These are phyloP conservation scores for Menidia beryllina DNA, from an alignment of 2,113 vertebrate genomes.

Conservation along the genomic window DNA sequence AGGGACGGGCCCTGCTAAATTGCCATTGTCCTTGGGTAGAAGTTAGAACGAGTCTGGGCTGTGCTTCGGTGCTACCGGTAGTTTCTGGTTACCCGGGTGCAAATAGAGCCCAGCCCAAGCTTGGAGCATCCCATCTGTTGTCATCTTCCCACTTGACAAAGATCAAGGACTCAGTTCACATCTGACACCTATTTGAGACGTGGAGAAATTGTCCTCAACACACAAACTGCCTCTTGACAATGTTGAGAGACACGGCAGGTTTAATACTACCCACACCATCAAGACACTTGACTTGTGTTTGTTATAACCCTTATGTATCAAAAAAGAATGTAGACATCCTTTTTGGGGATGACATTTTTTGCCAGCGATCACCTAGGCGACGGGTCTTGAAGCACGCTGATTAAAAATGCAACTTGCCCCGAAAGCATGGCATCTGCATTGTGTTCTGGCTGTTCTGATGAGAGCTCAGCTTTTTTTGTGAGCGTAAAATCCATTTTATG, in stretches of 20 bases:
- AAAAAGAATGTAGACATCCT: too few species aligned
- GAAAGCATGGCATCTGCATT: slow-evolving; percentile 1
- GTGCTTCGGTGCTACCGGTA: slow-evolving; percentile 24
- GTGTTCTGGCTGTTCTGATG: slow-evolving; percentile 18
- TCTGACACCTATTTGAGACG: background rate
- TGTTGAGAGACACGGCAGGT: background rate
- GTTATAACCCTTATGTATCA: slow-evolving; percentile 35
- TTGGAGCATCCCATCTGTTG: slow-evolving; percentile 10
- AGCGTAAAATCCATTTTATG: slow-evolving; percentile 28
- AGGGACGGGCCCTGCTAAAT: slow-evolving; percentile 57
- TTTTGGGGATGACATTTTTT: too few species aligned
- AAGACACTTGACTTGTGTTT: slow-evolving; percentile 10
- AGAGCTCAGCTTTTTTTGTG: background rate
- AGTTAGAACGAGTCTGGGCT: slow-evolving; percentile 31
- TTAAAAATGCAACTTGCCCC: background rate
- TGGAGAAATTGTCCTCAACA: background rate
- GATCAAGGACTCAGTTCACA: background rate
- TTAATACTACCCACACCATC: background rate
- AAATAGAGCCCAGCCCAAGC: too few species aligned
- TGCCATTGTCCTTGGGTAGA: slow-evolving; percentile 54
- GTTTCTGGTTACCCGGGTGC: slow-evolving; percentile 43
- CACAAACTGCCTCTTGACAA: background rate
- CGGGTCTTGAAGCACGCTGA: slow-evolving; percentile 29
- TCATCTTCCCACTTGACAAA: slow-evolving; percentile 15
- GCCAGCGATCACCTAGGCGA: slow-evolving; percentile 30